Conservation (phyloP, 1,140 invertebrate species). For the Camponotus vicinus region DNA sequence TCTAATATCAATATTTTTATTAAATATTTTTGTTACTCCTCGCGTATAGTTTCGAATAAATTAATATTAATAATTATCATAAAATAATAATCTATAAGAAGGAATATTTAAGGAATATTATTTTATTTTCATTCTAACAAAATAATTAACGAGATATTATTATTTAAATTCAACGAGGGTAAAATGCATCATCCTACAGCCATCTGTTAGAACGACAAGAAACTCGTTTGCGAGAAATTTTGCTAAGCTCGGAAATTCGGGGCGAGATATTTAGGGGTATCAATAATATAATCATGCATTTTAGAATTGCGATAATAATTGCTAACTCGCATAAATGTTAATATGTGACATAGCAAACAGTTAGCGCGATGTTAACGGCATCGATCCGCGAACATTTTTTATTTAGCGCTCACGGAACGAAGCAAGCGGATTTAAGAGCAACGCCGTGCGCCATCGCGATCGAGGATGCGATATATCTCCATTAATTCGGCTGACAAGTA, state of each 20-base stretch:
- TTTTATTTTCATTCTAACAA: background rate
- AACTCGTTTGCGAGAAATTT: constrained; percentile 10
- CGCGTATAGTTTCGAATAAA: background rate
- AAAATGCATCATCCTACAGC: constrained; percentile 32
- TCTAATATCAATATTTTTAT: no score
- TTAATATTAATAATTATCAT: background rate
- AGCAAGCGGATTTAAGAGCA: constrained; percentile 43
- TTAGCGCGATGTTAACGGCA: background rate
- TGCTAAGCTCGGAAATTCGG: background rate
- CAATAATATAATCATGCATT: background rate
- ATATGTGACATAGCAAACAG: background rate
- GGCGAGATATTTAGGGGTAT: background rate
- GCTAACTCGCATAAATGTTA: constrained; percentile 34
- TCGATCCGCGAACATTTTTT: constrained; percentile 60
- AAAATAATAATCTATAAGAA: background rate
- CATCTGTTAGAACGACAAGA: constrained; percentile 41
- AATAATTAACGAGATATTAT: background rate
- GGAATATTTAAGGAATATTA: background rate
- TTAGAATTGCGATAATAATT: constrained; percentile 3
- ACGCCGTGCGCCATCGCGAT: constrained; percentile 48
- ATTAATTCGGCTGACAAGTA: constrained; percentile 70
- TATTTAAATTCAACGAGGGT: background rate
- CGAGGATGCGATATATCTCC: constrained; percentile 55
- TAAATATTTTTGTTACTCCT: background rate
- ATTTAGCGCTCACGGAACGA: constrained; percentile 22